phyloP scores from a whole-genome alignment of 2,888 invertebrate genomes.

The Macaria notata region DNA sequence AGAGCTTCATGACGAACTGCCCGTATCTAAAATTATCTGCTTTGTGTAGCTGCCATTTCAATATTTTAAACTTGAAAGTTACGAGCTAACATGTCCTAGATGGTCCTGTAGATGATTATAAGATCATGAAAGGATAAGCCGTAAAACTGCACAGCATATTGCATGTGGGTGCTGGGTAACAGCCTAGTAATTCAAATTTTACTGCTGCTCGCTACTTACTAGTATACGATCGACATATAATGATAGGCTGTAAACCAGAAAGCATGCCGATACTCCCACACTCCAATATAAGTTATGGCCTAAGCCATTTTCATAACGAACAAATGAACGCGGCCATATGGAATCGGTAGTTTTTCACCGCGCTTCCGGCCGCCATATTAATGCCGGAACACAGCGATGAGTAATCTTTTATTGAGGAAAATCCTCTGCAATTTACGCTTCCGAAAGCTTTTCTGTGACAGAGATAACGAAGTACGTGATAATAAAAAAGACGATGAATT shows the following conservation, averaged over 20 bases:
- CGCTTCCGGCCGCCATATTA: conserved; percentile 14
- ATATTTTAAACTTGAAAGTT: too few species aligned
- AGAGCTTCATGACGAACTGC: too few species aligned
- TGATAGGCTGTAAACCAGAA: not conserved
- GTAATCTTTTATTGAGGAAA: conserved; percentile 23
- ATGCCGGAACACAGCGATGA: conserved; percentile 17
- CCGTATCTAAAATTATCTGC: too few species aligned
- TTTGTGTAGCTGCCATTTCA: too few species aligned
- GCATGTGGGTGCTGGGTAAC: too few species aligned
- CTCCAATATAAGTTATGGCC: too few species aligned
- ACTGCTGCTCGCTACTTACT: too few species aligned
- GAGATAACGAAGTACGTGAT: conserved; percentile 30
- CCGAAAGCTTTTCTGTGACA: conserved; percentile 14
- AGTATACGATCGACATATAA: conserved; percentile 2
- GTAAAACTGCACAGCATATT: too few species aligned
- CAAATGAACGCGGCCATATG: conserved; percentile 1
- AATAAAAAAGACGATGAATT: conserved; percentile 45
- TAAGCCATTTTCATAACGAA: conserved; percentile 1
- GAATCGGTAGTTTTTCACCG: conserved; percentile 7
- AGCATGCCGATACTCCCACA: not conserved
- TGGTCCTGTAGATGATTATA: too few species aligned
- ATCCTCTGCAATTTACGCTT: conserved; percentile 11
- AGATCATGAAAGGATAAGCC: too few species aligned
- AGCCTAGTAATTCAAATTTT: too few species aligned
- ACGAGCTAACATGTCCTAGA: too few species aligned